A percentile compares a stretch with the other conserved stretches of the same genome.
These are phyloP conservation scores for Troides aeacus DNA, from an alignment of 2,888 invertebrate genomes.

Conservation along the genomic window DNA sequence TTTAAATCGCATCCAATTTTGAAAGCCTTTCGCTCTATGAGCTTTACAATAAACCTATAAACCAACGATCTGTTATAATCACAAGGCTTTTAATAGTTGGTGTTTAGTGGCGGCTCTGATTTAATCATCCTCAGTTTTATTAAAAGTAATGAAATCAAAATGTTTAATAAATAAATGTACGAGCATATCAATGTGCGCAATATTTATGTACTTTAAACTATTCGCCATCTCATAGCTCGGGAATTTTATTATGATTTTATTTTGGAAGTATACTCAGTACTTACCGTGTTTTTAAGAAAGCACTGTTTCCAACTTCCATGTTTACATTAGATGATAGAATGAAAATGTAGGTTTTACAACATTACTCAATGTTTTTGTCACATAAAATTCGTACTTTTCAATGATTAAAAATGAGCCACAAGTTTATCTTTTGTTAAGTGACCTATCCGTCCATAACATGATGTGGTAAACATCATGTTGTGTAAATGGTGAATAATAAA, in stretches of 20 bases:
- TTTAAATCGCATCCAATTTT: no score
- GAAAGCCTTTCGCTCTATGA: no score
- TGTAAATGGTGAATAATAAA: no score
- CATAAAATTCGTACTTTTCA: no score
- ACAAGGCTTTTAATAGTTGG: background rate
- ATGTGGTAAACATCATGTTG: no score
- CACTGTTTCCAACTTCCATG: slow-evolving; percentile 58
- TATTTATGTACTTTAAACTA: slow-evolving; percentile 16
- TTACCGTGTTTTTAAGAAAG: slow-evolving; percentile 38
- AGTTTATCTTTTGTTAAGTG: no score
- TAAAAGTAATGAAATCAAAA: background rate
- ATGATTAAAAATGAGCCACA: no score
- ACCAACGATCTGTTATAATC: no score
- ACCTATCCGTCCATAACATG: no score
- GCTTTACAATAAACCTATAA: no score
- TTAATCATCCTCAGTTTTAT: background rate
- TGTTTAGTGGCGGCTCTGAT: background rate
- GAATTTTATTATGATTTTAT: slow-evolving; percentile 31
- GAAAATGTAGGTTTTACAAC: no score
- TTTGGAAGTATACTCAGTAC: slow-evolving; percentile 54
- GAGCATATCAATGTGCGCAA: background rate
- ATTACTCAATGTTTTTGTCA: no score
- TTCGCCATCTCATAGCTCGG: background rate
- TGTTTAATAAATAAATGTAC: slow-evolving; percentile 1
- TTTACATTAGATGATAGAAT: slow-evolving; percentile 15